Conservation (phyloP, 2,797 vertebrate genomes). For the Heteromormyrus szaboi region DNA sequence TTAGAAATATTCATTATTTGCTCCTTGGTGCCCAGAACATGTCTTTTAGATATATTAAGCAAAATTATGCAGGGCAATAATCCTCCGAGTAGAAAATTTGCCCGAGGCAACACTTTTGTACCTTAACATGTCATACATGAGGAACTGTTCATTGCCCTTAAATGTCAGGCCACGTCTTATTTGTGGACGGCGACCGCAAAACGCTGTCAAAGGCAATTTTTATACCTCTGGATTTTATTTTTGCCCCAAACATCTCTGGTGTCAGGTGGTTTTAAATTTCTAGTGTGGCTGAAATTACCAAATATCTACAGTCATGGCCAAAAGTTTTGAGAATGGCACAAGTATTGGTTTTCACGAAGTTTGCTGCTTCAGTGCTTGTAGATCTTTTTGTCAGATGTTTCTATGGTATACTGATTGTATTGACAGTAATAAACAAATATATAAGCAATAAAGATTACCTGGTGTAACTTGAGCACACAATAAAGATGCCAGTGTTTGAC, state of each 20-base stretch:
- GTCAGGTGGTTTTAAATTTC: neutral
- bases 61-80: constrained; percentile 21
- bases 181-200: neutral
- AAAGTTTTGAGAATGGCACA: neutral
- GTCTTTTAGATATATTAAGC: constrained; percentile 37
- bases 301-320: neutral
- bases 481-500: neutral
- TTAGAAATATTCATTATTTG: neutral
- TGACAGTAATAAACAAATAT: neutral
- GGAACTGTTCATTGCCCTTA: neutral
- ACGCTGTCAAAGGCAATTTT: neutral
- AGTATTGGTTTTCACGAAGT: neutral
- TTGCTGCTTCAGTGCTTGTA: neutral
- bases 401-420: neutral
- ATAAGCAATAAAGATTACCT: neutral
- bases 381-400: neutral
- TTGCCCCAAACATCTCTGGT: neutral
- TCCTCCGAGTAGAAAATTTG: neutral
- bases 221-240: neutral
- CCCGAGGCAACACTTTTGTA: neutral
- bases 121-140: neutral
- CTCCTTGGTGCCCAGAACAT: neutral
- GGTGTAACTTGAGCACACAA: neutral
- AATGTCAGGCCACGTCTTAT: neutral
- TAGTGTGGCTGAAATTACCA: neutral